These are phyloP conservation scores for Andrena fulva DNA, from an alignment of 2,888 invertebrate species.

Conservation along the genomic window DNA sequence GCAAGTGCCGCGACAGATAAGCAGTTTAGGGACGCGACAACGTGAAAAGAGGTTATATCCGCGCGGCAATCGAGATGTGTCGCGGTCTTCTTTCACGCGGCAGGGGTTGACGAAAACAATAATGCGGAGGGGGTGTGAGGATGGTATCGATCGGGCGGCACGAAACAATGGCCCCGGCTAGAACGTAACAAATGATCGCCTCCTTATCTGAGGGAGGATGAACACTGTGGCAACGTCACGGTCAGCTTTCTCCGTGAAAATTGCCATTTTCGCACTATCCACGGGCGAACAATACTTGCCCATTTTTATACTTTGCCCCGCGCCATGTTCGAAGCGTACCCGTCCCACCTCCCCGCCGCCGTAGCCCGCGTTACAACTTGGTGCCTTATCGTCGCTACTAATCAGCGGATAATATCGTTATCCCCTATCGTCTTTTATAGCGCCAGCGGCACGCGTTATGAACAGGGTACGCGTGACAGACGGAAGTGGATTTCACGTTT, in stretches of 20 bases:
- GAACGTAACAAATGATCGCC: constrained; percentile 83
- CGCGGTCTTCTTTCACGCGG: constrained; percentile 57
- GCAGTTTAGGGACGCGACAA: constrained; percentile 38
- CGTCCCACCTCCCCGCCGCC: no score
- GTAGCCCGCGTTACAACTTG: no score
- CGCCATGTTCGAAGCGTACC: no score
- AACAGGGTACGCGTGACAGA: neutral
- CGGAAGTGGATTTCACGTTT: constrained; percentile 9
- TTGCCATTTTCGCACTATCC: constrained; percentile 52
- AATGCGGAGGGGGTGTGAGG: constrained; percentile 69
- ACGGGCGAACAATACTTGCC: constrained; percentile 38
- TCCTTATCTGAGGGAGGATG: constrained; percentile 78
- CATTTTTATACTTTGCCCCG: constrained; percentile 15
- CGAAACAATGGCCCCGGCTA: constrained; percentile 82
- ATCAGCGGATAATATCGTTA: neutral
- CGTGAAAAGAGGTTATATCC: constrained; percentile 57
- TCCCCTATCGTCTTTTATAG: neutral
- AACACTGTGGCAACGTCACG: constrained; percentile 67
- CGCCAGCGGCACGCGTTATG: neutral
- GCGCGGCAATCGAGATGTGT: constrained; percentile 59
- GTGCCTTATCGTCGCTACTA: neutral
- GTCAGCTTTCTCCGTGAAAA: constrained; percentile 71
- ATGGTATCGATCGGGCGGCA: constrained; percentile 79
- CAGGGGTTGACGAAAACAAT: constrained; percentile 80
- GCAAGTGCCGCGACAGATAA: constrained; percentile 41